Evolutionary conservation across 2,888 invertebrate species (phyloP).

Genomic region (Argynnis bischoffii): DNA sequence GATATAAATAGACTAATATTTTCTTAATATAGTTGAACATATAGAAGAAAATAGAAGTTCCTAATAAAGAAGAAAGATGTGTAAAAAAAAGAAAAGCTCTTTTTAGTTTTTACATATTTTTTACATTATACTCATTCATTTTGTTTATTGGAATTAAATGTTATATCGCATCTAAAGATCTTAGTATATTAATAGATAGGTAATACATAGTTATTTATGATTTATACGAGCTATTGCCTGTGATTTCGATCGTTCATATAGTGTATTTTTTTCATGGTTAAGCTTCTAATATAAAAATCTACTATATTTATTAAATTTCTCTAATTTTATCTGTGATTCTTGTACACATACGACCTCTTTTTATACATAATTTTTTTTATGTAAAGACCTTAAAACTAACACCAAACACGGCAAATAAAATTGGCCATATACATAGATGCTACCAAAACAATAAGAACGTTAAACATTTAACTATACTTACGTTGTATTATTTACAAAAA

Average conservation of each 20-base stretch:
- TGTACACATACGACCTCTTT: background rate
- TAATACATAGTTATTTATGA: too few relatives aligned
- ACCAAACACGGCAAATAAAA: conserved; percentile 75
- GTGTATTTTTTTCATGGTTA: background rate
- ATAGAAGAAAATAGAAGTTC: too few relatives aligned
- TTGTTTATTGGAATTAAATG: too few relatives aligned
- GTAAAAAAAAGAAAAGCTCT: too few relatives aligned
- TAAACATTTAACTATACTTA: conserved; percentile 41
- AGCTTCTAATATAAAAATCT: conserved; percentile 3
- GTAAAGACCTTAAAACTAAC: conserved; percentile 59
- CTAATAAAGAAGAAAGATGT: too few relatives aligned
- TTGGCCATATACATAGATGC: conserved; percentile 67
- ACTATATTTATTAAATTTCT: background rate
- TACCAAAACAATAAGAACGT: conserved; percentile 44
- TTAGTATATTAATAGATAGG: too few relatives aligned
- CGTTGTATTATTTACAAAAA: conserved; percentile 46
- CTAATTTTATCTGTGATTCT: background rate
- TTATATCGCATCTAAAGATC: too few relatives aligned
- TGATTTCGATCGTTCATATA: background rate
- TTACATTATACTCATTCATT: too few relatives aligned
- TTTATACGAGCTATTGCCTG: too few relatives aligned
- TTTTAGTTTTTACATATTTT: too few relatives aligned
- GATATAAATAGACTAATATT: too few relatives aligned
- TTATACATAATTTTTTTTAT: conserved; percentile 20
- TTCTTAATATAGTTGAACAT: too few relatives aligned